Evolutionary conservation across 2,113 vertebrate species (phyloP), one percentile per base, ranked within the genome.

Genomic region (Catagonus wagneri): DNA sequence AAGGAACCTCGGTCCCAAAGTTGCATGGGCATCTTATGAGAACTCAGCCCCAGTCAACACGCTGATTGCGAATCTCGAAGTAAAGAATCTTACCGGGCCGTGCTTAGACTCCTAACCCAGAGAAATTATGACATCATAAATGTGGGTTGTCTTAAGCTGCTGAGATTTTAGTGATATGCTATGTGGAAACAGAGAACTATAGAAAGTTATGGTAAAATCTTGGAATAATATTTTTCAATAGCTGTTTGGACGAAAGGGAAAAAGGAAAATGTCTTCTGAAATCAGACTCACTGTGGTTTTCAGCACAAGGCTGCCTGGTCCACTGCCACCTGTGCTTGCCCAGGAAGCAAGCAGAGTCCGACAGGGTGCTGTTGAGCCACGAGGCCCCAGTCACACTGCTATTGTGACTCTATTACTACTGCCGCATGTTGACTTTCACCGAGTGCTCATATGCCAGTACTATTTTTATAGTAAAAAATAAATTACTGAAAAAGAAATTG

Each of bases 381-480:
- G 20, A 15, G 0, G 14, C 0, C 5, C 50, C 2, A 2, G 3
- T 14, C 11, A 27, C 0, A 2, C 19, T 34, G 1, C 2, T 3
- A 4, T 7, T 14, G 1, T 23, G 39, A 25, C 32, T 32, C 9
- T 32, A 6, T 36, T 0, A 20, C 39, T 10, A 4, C 36, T 34
- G 25, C 23, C 11, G 4, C 22, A 15, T 4, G 13, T 36, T 39
- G 15, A 81, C 29, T 16, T 14, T 7, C 34, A 25, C 0, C 12
- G 22, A 17, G 3, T 3, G 1, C 27, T 34, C 39, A 15, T 25
- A 19, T 15, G 11, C 44, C 12, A 20, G n/a, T 9, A 50, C 7
- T 60, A 27, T 60, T 80, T 75, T 52, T 23, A 50, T 58, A 34
- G 8, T 39, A 39, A 39, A 27, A 61, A 32, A 34, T 23, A 90